phyloP scores from a whole-genome alignment of 2,888 invertebrate species.

The Cosmia trapezina region DNA sequence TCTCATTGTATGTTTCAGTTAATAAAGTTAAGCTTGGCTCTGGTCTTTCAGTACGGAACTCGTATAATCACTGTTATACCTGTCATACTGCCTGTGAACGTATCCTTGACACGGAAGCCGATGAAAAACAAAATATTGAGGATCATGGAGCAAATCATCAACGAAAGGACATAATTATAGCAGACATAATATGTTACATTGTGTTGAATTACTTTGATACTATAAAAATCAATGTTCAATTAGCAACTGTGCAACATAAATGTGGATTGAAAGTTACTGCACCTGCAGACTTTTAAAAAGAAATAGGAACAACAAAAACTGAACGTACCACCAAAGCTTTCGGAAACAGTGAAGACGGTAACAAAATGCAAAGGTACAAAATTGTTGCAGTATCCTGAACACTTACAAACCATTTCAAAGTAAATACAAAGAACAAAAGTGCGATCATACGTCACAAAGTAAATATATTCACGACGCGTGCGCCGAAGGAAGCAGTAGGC shows the following conservation, averaged over 20 bases:
- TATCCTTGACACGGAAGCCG: not conserved
- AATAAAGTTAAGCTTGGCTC: not conserved
- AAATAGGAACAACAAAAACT: not conserved
- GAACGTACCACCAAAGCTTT: not conserved
- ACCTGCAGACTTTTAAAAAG: not conserved
- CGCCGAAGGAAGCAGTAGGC: slow-evolving; percentile 72
- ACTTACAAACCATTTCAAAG: slow-evolving; percentile 5
- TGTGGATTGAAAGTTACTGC: not conserved
- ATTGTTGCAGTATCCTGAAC: slow-evolving; percentile 17
- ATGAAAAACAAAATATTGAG: not conserved
- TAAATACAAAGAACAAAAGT: slow-evolving; percentile 18
- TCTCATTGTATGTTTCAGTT: slow-evolving; percentile 33
- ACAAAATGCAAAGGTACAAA: slow-evolving; percentile 5
- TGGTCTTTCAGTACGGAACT: not conserved
- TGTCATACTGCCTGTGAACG: not conserved
- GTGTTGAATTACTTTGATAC: too few species aligned
- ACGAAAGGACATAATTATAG: not conserved
- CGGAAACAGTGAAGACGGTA: not conserved
- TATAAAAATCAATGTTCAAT: too few species aligned
- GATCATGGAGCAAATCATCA: not conserved
- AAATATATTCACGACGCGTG: slow-evolving; percentile 72
- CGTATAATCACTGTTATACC: not conserved
- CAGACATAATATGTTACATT: not conserved
- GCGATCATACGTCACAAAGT: slow-evolving; percentile 50
- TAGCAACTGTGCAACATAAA: too few species aligned